Base-by-base conservation (phyloP, 2,113 vertebrate genomes). In the Pollimyrus isidori region DNA sequence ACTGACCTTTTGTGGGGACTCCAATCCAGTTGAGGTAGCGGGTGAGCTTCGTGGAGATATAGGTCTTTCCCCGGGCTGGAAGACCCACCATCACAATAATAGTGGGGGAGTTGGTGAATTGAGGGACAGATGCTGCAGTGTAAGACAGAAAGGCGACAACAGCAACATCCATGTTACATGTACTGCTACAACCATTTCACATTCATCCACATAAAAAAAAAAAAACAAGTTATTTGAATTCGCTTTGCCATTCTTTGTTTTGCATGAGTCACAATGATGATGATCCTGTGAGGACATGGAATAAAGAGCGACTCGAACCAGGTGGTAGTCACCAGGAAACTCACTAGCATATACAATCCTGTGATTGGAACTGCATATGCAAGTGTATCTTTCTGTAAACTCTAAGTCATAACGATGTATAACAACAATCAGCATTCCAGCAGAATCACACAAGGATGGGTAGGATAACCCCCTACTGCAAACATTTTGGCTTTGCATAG, bases 11-110 rank as follows among this genome's bases (percentile, higher is more conserved):
- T 5, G 97, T 98, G 0, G 96, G 95, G 69, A 96, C 97, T 15
- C 97, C 97, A 23, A 98, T 97, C 97, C 97, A 98, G 92, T 98
- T 98, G 84, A 98, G 95, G 91, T 98, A 98, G n/a, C 96, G 95
- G 0, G 97, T 98, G 88, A 98, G 97, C 90, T 98, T 98, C 87
- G 95, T 97, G 88, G 97, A 97, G 92, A 98, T 98, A 92, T 97
- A 69, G 62, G 62, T 69, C 62, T 69, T 69, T 69, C 62, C 62
- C 3, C 62, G 62, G 62, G 62, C 62, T 97, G 97, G 97, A 46
- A 98, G 91, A 35, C 97, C 97, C 90, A 98, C 97, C 97, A 97
- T 96, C 88, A 98, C 97, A 69, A 98, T 97, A 95, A 98, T 93
- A 0, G 96, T 98, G 13, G 97, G 97, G 21, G 97, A 98, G 93